Conservation (phyloP, 2,797 vertebrate genomes). For the Ataeniobius toweri region DNA sequence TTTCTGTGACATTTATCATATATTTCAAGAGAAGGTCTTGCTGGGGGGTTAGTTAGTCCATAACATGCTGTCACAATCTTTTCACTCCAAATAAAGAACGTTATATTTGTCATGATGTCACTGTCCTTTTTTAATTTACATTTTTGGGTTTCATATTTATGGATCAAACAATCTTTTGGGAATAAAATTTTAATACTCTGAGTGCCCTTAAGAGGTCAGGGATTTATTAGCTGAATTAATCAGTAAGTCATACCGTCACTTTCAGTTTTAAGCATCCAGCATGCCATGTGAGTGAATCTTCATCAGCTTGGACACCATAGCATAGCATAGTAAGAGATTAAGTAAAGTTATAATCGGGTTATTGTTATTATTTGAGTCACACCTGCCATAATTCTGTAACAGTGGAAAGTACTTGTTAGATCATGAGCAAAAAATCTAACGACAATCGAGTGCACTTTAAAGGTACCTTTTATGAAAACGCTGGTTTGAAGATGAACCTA, state of each 20-base stretch:
- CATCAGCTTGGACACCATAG: no score
- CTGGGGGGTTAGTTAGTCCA: neutral
- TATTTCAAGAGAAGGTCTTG: neutral
- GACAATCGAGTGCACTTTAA: slow-evolving; percentile 1
- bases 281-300: no score
- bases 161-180: neutral
- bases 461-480: neutral
- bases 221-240: neutral
- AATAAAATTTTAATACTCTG: neutral
- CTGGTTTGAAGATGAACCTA: neutral
- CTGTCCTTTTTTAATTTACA: neutral
- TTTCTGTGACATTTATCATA: neutral
- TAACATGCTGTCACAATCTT: neutral
- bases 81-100: neutral
- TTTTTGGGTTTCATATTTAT: neutral
- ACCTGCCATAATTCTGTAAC: neutral
- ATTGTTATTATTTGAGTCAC: no score
- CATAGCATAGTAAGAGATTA: no score
- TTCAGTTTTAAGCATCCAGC: neutral
- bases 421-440: neutral
- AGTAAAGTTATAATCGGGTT: no score
- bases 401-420: neutral
- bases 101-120: neutral
- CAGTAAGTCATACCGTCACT: neutral
- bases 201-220: neutral